Conservation (phyloP, 2,888 invertebrate genomes). For the Aporophyla lueneburgensis region DNA sequence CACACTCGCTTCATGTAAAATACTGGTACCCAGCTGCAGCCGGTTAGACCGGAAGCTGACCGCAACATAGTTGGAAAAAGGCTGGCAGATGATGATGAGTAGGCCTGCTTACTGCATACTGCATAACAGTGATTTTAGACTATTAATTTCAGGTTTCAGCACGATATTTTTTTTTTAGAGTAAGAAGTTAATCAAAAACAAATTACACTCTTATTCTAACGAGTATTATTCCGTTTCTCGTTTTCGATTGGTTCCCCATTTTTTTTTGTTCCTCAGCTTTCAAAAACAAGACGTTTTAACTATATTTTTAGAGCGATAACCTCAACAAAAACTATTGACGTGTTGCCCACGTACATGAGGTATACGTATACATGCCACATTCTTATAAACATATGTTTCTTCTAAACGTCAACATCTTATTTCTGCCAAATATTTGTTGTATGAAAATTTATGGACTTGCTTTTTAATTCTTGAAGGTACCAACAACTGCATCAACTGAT, state of each 20-base stretch:
- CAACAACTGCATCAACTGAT: background rate
- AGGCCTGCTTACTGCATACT: too few species aligned
- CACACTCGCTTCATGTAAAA: too few species aligned
- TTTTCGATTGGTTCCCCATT: background rate
- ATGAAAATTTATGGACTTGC: background rate
- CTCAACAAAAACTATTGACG: constrained; percentile 52
- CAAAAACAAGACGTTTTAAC: constrained; percentile 25
- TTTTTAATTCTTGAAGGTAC: background rate
- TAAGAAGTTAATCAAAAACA: background rate
- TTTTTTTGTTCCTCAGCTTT: too few species aligned
- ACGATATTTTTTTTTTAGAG: too few species aligned
- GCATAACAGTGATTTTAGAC: too few species aligned
- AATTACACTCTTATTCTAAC: background rate
- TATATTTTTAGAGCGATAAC: constrained; percentile 52
- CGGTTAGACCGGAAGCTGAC: too few species aligned
- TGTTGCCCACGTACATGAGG: constrained; percentile 18
- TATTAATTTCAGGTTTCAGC: too few species aligned
- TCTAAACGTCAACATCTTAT: constrained; percentile 33
- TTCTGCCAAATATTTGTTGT: constrained; percentile 27
- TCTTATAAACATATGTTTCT: constrained; percentile 32
- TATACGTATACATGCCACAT: constrained; percentile 15
- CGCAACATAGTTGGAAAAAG: too few species aligned
- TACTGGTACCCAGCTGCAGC: too few species aligned
- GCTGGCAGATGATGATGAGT: too few species aligned
- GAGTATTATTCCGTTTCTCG: background rate